Conservation (phyloP, 2,113 vertebrate species). For the Phainopepla nitens region DNA sequence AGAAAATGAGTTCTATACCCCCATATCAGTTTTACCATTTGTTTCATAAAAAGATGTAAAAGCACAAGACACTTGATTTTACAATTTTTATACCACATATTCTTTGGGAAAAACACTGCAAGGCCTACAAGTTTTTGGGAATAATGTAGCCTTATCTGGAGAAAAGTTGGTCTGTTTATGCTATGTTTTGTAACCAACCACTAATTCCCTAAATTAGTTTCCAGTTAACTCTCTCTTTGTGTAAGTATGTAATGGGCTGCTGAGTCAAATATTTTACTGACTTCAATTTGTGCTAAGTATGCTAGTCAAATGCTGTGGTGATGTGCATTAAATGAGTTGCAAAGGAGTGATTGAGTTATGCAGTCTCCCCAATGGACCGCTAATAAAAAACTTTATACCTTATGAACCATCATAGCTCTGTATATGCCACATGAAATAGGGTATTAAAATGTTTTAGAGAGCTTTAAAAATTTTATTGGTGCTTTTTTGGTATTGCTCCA, state of each 20-base stretch:
- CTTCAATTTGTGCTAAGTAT: neutral
- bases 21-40: neutral
- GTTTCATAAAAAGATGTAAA: neutral
- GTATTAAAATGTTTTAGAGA: slow-evolving; percentile 59
- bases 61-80: neutral
- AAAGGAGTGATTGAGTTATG: slow-evolving; percentile 25
- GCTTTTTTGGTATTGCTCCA: slow-evolving; percentile 29
- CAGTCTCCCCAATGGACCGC: neutral
- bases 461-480: slow-evolving; percentile 51
- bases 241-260: neutral
- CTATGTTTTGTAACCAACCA: neutral
- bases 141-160: neutral
- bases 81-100: neutral
- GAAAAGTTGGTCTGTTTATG: neutral
- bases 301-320: slow-evolving; percentile 5
- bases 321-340: slow-evolving; percentile 28
- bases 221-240: slow-evolving; percentile 27
- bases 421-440: slow-evolving; percentile 51
- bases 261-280: slow-evolving; percentile 35
- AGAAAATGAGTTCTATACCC: neutral
- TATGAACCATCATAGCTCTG: slow-evolving; percentile 35
- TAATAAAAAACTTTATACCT: slow-evolving; percentile 60
- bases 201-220: slow-evolving; percentile 36
- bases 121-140: neutral
- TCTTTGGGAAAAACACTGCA: neutral